Evolutionary conservation across 1,140 invertebrate species (phyloP), one percentile per base, ranked within the genome.

Genomic region (Arion vulgaris): DNA sequence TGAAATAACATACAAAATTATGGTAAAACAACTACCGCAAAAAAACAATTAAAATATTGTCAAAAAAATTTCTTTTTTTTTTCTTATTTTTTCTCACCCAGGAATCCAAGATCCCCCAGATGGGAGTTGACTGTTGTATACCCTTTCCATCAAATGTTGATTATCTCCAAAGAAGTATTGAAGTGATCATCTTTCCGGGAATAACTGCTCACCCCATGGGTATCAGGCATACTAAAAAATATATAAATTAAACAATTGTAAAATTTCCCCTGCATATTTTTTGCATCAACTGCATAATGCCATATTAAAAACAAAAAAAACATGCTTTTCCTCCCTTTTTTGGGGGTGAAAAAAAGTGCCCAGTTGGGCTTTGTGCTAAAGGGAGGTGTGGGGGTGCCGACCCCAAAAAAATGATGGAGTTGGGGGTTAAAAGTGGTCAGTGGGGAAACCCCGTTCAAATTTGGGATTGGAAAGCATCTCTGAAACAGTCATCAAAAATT

Each of bases 121-220:
- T 34, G 49, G 41, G n/a, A 66, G 68, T 38, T 39, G 39, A 17
- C 45, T 78, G 72, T 79, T 85, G 81, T 87, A 87, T 19, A 89
- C 57, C 62, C 88, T n/a, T 84, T 23, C 87, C 85, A 38, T 83
- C 80, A 66, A 68, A 36, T 62, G 87, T 32, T 84, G 83, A 7
- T 53, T 49, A 7, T 23, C 66, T 86, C 81, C 26, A 81, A 28
- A 41, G 53, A 80, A 1, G 86, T 7, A 86, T 87, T 17, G 88
- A 81, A 5, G 86, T 89, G 88, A 17, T 72, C 82, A 71, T 86
- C 69, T 23, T 38, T 82, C 23, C 88, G 81, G 39, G 86, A 85
- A 0, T 57, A 68, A 53, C 82, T 85, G 45, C 85, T 82, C 23
- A 89, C 23, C 87, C 88, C 88, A 89, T 89, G 0, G 85, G 82